Evolutionary conservation across 2,888 invertebrate species (phyloP), one percentile per base, ranked within the genome.

Genomic region (Drosophila leonis): DNA sequence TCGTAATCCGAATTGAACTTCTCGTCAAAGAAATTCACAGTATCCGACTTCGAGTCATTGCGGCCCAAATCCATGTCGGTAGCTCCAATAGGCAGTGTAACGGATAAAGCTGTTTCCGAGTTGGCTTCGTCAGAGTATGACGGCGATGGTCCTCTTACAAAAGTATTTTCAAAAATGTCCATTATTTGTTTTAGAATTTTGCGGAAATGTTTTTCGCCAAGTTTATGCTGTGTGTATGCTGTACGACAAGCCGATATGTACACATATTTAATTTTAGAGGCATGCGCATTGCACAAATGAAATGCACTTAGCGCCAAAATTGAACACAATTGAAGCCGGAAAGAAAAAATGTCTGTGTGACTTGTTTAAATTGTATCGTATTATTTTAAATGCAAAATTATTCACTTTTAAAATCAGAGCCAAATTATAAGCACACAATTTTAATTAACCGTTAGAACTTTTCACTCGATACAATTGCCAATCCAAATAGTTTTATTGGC

Each of bases 61-160:
- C 66, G 88, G 44, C 54, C 80, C 31, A 84, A 74, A 29, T 82
- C 75, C 54, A 74, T 48, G 2, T 90, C 85, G 13, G 65, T 65
- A 35, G 72, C 55, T 56, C 74, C 89, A 49, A 90, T 84, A 3
- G 92, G 92, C n/a, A 92, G 60, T 3, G 91, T 90, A 7, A 86
- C 71, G 10, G 91, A 90, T 54, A 91, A 79, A 2, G 90, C 92
- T 51, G 91, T 90, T 60, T 93, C 92, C 0, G 92, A 92, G 39
- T 89, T 87, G 1, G 80, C 83, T 65, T 93, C 93, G 20, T 93
- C 92, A 3, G 92, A 93, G 46, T 91, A 92, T 0, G 92, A 91
- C 7, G 93, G 93, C 1, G 93, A 93, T 12, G 92, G 89, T 3
- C 91, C 92, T 12, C 92, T 90, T 24, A 93, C 78, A 62, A 93